Evolutionary conservation across 2,888 invertebrate species (phyloP).

Genomic region (Resseliella maxima): DNA sequence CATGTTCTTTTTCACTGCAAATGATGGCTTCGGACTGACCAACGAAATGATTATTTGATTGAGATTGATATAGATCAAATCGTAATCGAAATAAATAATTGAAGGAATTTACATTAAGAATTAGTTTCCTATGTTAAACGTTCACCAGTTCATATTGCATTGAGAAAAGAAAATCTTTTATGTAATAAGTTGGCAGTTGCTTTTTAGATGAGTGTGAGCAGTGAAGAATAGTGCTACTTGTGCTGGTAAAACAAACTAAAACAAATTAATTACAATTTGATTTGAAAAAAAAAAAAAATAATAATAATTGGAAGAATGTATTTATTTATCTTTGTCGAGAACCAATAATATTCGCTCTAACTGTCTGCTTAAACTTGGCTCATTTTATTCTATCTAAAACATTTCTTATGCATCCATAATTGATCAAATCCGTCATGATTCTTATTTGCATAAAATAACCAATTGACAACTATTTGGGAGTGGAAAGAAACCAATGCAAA

Average conservation of each 20-base stretch:
- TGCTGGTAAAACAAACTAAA: background rate
- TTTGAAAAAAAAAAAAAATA: too few relatives aligned
- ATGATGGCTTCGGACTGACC: background rate
- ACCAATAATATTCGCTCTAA: background rate
- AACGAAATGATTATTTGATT: too few relatives aligned
- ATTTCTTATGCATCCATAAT: too few relatives aligned
- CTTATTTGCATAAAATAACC: too few relatives aligned
- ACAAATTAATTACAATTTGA: constrained; percentile 40
- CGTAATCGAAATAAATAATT: background rate
- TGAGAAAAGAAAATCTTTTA: too few relatives aligned
- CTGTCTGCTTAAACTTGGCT: background rate
- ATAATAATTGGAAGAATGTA: constrained; percentile 27
- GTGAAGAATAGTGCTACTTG: background rate
- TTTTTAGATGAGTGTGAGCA: too few relatives aligned
- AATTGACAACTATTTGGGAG: too few relatives aligned
- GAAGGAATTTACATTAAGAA: too few relatives aligned
- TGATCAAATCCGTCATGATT: too few relatives aligned
- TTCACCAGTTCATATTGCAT: too few relatives aligned
- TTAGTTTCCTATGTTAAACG: too few relatives aligned
- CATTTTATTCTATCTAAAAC: background rate
- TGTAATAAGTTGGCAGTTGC: too few relatives aligned
- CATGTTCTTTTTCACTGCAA: background rate
- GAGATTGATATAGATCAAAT: background rate
- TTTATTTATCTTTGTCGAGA: background rate
- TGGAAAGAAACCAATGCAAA: background rate